phyloP scores from a whole-genome alignment of 2,888 invertebrate genomes.

The Perizoma flavofasciatum region DNA sequence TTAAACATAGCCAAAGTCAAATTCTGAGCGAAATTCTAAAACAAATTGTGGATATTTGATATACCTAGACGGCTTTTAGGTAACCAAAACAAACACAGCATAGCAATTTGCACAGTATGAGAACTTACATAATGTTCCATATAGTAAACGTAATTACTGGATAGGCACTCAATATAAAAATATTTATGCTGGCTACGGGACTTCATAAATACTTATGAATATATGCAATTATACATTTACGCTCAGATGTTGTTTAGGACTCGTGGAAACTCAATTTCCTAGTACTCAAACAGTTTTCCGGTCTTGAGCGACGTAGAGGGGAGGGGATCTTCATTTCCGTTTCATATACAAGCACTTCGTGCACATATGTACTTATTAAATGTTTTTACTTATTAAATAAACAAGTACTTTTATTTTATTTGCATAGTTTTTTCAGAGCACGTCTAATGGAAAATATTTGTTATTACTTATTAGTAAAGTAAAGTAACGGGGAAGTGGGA shows the following conservation, averaged over 20 bases:
- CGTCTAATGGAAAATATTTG: no score
- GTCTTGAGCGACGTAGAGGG: constrained; percentile 30
- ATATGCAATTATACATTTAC: constrained; percentile 50
- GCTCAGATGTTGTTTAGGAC: constrained; percentile 42
- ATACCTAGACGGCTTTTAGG: no score
- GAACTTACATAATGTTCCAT: background rate
- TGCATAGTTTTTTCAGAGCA: background rate
- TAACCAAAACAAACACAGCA: background rate
- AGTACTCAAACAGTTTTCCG: constrained; percentile 58
- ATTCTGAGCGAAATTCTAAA: background rate
- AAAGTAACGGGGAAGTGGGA: no score
- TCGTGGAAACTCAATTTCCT: constrained; percentile 63
- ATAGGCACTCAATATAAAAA: background rate
- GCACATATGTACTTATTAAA: constrained; percentile 2
- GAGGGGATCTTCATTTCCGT: constrained; percentile 56
- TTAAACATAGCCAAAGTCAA: no score
- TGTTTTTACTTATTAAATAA: constrained; percentile 3
- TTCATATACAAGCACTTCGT: constrained; percentile 48
- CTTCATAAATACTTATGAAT: constrained; percentile 32
- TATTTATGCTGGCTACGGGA: constrained; percentile 11
- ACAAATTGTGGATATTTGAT: no score
- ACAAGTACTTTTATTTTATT: background rate
- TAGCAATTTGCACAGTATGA: no score
- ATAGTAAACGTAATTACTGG: background rate
- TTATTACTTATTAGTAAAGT: no score